Percentiles rank a stretch among this genome's conserved stretches.
Conservation (phyloP, 2,888 invertebrate species). For the Tipula vernalis region DNA sequence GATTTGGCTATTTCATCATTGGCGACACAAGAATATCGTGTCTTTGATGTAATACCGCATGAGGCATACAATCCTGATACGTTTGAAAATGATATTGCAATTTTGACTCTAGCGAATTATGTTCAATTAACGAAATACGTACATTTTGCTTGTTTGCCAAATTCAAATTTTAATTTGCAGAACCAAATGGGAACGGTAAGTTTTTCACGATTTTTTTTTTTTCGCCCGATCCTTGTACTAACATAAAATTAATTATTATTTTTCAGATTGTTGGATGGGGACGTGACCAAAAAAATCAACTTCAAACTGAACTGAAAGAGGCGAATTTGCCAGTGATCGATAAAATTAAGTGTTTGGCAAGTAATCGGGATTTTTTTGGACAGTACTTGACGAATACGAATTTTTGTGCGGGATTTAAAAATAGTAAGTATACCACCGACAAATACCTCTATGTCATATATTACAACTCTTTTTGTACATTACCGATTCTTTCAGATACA, state of each 20-base stretch:
- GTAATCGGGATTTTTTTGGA: conserved; percentile 17
- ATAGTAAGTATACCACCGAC: conserved; percentile 12
- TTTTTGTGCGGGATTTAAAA: conserved; percentile 18
- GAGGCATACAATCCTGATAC: conserved; percentile 12
- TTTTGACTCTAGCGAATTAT: conserved; percentile 28
- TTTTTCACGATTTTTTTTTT: neutral
- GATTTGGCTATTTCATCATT: conserved; percentile 28
- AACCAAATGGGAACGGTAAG: neutral
- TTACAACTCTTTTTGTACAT: neutral
- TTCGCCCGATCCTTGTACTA: neutral
- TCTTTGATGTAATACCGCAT: conserved; percentile 14
- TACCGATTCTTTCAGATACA: conserved; percentile 18
- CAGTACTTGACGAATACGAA: conserved; percentile 13
- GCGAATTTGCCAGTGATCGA: conserved; percentile 27
- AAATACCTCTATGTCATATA: neutral
- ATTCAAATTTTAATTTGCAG: neutral
- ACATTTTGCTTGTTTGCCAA: conserved; percentile 30
- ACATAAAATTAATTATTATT: neutral
- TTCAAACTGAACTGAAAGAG: conserved; percentile 19
- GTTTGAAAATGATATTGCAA: conserved; percentile 27
- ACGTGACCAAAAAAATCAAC: conserved; percentile 22
- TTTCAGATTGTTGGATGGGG: conserved; percentile 28
- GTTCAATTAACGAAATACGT: conserved; percentile 25
- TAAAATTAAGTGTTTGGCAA: conserved; percentile 24
- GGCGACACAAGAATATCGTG: conserved; percentile 25